These are phyloP conservation scores for Drosophila pseudoananassae DNA, from an alignment of 1,140 invertebrate species.

Conservation along the genomic window DNA sequence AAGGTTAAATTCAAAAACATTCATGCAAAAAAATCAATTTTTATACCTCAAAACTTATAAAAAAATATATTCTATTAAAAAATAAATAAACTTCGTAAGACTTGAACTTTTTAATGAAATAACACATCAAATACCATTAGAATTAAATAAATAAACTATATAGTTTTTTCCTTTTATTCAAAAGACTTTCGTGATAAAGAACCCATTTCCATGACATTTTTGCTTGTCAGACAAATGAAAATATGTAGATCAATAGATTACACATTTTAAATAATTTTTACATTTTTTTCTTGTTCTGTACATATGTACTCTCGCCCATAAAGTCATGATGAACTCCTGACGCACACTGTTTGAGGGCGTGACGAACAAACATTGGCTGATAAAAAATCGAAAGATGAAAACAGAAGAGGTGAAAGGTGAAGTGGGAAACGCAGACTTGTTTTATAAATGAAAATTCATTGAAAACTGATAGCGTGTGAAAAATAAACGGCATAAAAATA, in stretches of 20 bases:
- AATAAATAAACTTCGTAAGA: too few relatives aligned
- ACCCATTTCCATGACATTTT: too few relatives aligned
- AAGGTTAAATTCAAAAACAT: neutral
- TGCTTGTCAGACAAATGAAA: too few relatives aligned
- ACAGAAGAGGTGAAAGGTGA: constrained; percentile 19
- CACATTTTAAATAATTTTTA: neutral
- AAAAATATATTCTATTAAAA: neutral
- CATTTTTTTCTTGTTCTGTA: neutral
- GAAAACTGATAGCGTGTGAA: constrained; percentile 79
- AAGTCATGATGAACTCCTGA: constrained; percentile 61
- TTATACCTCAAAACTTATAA: neutral
- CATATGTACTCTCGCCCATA: neutral
- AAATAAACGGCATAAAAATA: constrained; percentile 73
- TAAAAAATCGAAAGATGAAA: constrained; percentile 32
- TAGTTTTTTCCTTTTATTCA: too few relatives aligned
- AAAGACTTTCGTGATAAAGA: too few relatives aligned
- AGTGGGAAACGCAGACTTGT: constrained; percentile 26
- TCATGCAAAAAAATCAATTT: neutral
- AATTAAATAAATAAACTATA: too few relatives aligned
- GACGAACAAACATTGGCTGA: constrained; percentile 25
- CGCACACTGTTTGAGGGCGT: constrained; percentile 48
- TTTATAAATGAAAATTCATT: constrained; percentile 77
- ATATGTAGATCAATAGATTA: too few relatives aligned
- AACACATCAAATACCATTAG: too few relatives aligned
- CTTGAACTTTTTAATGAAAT: too few relatives aligned